These are phyloP conservation scores for Malurus alboscapulatus DNA, from an alignment of 2,113 vertebrate genomes.

Conservation along the genomic window DNA sequence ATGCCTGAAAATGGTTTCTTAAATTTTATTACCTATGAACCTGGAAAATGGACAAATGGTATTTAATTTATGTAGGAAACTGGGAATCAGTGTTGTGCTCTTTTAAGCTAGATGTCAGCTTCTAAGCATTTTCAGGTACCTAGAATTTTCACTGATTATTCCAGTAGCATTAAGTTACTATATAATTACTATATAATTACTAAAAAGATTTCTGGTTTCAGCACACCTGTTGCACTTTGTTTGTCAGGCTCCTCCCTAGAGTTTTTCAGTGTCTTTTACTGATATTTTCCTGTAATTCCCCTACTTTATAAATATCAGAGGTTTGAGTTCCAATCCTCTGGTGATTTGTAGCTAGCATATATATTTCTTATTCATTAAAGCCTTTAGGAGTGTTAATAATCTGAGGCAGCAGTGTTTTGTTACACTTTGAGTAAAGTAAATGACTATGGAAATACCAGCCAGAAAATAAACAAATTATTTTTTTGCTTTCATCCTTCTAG, in stretches of 20 bases:
- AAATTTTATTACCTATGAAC: not conserved
- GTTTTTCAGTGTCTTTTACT: not conserved
- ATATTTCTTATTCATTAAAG: not conserved
- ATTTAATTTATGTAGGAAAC: not conserved
- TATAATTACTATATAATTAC: not conserved
- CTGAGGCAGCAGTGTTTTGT: not conserved
- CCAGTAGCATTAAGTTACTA: not conserved
- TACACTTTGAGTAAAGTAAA: not conserved
- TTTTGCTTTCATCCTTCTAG: not conserved
- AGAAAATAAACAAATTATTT: not conserved
- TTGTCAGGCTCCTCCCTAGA: not conserved
- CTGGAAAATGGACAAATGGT: not conserved
- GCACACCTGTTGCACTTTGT: not conserved
- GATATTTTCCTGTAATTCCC: not conserved
- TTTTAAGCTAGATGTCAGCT: not conserved
- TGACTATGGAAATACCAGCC: not conserved
- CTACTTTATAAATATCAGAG: not conserved
- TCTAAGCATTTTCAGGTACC: not conserved
- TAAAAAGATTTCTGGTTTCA: not conserved
- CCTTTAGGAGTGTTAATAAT: not conserved
- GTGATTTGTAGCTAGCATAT: not conserved
- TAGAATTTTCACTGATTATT: not conserved
- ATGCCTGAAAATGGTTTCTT: not conserved
- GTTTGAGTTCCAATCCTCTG: not conserved
- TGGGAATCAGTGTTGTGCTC: not conserved